phyloP scores from a whole-genome alignment of 2,888 invertebrate species.

The Rhabditoides inermis region DNA sequence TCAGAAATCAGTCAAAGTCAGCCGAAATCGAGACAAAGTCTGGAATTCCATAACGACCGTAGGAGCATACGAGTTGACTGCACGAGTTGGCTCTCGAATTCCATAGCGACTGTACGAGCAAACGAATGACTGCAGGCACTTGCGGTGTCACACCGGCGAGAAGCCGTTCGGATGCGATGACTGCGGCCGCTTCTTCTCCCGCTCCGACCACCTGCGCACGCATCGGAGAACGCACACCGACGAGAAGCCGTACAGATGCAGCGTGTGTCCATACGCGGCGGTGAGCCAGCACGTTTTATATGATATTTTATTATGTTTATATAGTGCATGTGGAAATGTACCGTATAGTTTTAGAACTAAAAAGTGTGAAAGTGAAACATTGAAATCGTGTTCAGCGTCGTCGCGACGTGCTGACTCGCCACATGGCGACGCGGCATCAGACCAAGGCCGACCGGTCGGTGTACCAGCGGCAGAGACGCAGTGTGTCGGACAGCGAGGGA shows the following conservation, averaged over 20 bases:
- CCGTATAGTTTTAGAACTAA: no score
- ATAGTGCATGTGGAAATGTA: no score
- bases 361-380: no score
- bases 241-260: slow-evolving; percentile 48
- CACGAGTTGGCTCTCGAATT: no score
- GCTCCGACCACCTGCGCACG: slow-evolving; percentile 44
- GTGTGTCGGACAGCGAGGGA: slow-evolving; percentile 23
- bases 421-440: slow-evolving; percentile 48
- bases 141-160: slow-evolving; percentile 49
- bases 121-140: slow-evolving; percentile 24
- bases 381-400: slow-evolving; percentile 43
- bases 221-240: slow-evolving; percentile 45
- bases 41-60: no score
- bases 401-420: slow-evolving; percentile 46
- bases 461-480: no score
- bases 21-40: no score
- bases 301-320: not conserved
- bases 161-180: slow-evolving; percentile 47
- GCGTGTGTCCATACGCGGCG: slow-evolving; percentile 44
- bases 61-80: not conserved
- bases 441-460: no score
- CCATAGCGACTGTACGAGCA: not conserved
- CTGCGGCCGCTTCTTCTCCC: slow-evolving; percentile 43
- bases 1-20: no score
- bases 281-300: slow-evolving; percentile 18